These are phyloP conservation scores for Misgurnus anguillicaudatus DNA, from an alignment of 2,113 vertebrate genomes.

Conservation along the genomic window DNA sequence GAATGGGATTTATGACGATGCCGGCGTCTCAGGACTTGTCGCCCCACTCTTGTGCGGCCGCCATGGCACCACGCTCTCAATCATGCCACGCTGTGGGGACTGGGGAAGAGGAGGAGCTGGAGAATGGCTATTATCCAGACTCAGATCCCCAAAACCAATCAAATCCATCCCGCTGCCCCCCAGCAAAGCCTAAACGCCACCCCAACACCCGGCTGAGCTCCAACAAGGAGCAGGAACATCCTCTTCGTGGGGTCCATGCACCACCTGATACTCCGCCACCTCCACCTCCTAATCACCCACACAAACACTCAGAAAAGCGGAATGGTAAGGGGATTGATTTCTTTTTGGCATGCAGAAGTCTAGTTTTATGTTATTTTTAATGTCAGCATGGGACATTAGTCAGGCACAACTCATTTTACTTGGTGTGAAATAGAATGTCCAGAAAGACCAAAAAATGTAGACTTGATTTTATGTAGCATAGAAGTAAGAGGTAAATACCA, in stretches of 20 bases:
- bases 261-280: constrained; percentile 67
- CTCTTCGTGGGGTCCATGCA: constrained; percentile 59
- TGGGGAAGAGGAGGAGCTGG: constrained; percentile 75
- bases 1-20: constrained; percentile 96
- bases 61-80: constrained; percentile 89
- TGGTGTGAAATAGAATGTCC: too few species aligned
- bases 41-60: constrained; percentile 85
- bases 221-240: constrained; percentile 60
- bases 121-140: constrained; percentile 78
- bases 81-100: constrained; percentile 90
- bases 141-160: constrained; percentile 69
- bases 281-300: constrained; percentile 61
- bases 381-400: too few species aligned
- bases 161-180: constrained; percentile 75
- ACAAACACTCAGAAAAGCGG: constrained; percentile 77
- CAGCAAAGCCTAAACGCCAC: constrained; percentile 85
- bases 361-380: neutral
- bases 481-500: too few species aligned
- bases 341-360: neutral
- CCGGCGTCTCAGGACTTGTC: constrained; percentile 91
- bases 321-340: constrained; percentile 62
- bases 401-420: too few species aligned
- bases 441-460: too few species aligned
- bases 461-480: too few species aligned
- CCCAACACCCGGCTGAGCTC: constrained; percentile 89